phyloP scores from a whole-genome alignment of 1,140 invertebrate species.

The Bombus huntii region DNA sequence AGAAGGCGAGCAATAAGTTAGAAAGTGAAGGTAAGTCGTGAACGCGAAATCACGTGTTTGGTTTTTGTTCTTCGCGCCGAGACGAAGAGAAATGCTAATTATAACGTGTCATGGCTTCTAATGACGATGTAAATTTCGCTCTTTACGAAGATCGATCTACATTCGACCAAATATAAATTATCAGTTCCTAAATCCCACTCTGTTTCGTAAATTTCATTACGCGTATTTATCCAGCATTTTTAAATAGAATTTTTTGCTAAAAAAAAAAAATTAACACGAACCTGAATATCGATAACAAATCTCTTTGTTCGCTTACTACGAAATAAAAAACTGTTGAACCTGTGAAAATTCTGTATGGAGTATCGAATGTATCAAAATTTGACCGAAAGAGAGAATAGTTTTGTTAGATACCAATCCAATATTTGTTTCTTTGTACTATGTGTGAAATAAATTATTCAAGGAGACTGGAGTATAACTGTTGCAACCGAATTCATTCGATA shows the following conservation, averaged over 20 bases:
- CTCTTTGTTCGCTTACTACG: neutral
- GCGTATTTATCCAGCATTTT: no score
- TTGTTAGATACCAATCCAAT: no score
- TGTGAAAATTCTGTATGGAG: neutral
- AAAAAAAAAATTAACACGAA: neutral
- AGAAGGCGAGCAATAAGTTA: neutral
- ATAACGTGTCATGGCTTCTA: neutral
- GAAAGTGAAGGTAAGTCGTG: conserved; percentile 22
- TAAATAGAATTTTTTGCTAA: no score
- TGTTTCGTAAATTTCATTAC: no score
- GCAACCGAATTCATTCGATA: neutral
- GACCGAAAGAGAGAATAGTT: no score
- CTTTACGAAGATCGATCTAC: neutral
- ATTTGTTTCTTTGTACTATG: no score
- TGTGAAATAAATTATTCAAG: neutral
- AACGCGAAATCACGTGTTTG: neutral
- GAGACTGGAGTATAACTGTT: no score
- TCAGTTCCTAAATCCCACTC: no score
- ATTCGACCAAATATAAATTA: neutral
- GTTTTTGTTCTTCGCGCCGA: neutral
- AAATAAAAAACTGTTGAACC: neutral
- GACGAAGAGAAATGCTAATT: conserved; percentile 26
- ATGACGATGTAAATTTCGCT: neutral
- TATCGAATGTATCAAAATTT: no score
- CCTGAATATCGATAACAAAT: neutral